phyloP scores from a whole-genome alignment of 1,140 invertebrate species.

The Trichonephila inaurata region DNA sequence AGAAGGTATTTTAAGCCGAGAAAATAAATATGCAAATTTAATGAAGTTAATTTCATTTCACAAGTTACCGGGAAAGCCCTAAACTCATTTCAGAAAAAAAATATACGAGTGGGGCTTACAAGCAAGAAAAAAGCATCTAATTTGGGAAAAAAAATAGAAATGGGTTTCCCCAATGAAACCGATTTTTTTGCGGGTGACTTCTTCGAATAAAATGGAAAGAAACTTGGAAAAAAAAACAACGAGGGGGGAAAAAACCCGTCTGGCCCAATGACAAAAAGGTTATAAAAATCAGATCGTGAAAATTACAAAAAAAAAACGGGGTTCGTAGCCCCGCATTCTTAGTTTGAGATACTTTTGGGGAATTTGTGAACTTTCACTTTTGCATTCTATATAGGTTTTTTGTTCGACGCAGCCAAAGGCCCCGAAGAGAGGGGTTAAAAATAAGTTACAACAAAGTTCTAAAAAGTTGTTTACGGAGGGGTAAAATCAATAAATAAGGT shows the following conservation, averaged over 20 bases:
- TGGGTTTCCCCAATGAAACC: background rate
- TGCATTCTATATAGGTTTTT: background rate
- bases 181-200: constrained; percentile 42
- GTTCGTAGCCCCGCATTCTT: constrained; percentile 37
- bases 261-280: constrained; percentile 39
- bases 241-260: constrained; percentile 2
- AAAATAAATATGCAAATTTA: too few species aligned
- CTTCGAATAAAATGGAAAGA: constrained; percentile 4
- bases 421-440: background rate
- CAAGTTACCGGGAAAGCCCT: background rate
- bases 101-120: background rate
- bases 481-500: background rate
- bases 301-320: constrained; percentile 30
- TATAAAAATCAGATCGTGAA: constrained; percentile 40
- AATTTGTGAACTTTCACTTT: constrained; percentile 31
- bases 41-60: too few species aligned
- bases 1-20: too few species aligned
- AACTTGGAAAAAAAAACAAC: background rate
- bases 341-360: background rate
- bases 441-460: background rate
- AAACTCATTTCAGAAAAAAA: background rate
- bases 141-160: background rate
- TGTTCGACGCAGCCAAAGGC: background rate
- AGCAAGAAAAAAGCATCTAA: background rate
- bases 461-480: background rate